A percentile compares a stretch with the other conserved stretches of the same genome.
Conservation (phyloP, 1,140 invertebrate species). For the Andricus grossulariae region DNA sequence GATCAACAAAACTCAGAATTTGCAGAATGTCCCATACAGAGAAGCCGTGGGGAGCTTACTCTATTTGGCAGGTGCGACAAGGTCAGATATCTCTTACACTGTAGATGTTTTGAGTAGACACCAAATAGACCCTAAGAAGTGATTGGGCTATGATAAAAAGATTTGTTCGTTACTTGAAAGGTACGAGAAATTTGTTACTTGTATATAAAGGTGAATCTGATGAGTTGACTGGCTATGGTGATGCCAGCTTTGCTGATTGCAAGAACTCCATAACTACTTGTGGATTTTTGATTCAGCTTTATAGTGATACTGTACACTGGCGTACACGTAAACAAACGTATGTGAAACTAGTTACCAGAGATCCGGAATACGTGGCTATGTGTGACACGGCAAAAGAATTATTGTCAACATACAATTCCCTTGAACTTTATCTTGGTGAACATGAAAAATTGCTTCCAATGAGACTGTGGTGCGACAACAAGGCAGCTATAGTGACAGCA, state of each 20-base stretch:
- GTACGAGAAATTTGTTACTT: conserved; percentile 21
- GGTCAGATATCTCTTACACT: conserved; percentile 38
- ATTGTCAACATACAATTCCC: no score
- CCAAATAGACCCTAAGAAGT: conserved; percentile 13
- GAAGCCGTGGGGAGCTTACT: conserved; percentile 7
- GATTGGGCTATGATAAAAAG: conserved; percentile 1
- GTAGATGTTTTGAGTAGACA: conserved; percentile 43
- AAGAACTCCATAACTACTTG: conserved; percentile 35
- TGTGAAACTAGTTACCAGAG: conserved; percentile 26
- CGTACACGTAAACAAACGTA: conserved; percentile 34
- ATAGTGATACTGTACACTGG: conserved; percentile 33
- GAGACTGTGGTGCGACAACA: no score
- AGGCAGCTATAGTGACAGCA: no score
- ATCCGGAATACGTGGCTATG: conserved; percentile 41
- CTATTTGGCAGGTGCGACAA: no score
- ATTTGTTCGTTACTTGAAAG: conserved; percentile 23
- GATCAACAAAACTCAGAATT: background rate
- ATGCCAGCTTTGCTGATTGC: conserved; percentile 32
- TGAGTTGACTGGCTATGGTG: conserved; percentile 7
- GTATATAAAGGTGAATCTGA: conserved; percentile 2
- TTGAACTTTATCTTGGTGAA: no score
- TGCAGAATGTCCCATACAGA: conserved; percentile 33
- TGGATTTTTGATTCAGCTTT: conserved; percentile 34
- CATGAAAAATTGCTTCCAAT: no score
- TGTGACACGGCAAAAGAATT: conserved; percentile 34